Base-by-base conservation (phyloP, 2,888 invertebrate species). In the Habroteleia sp. region DNA sequence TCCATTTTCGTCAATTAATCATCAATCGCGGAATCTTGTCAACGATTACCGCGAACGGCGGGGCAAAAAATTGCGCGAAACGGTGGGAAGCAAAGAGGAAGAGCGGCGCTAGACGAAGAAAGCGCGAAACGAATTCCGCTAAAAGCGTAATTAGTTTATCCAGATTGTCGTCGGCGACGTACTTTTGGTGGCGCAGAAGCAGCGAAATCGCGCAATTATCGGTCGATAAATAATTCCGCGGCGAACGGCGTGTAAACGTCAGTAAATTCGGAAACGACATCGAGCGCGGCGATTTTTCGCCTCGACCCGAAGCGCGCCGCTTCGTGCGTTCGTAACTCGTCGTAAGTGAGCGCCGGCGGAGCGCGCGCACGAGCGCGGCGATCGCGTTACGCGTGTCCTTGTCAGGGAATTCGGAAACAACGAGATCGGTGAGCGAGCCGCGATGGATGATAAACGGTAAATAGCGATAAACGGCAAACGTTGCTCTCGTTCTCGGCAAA, bases 401-500 rank as follows among this genome's bases (percentile, higher is more conserved):
- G 77, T 75, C 75, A 76, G 76, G 56, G 71, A 66, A 77, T 78
- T 77, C 72, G 71, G 68, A 77, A 78, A 78, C 78, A 78, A 78
- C 78, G 74, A 76, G 63, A 74, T 71, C 74, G 41, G 56, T 46
- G 69, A 76, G 69, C 76, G 76, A 73, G 65, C 72, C 63, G 72
- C 73, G 69, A 76, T 66, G 76, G 74, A 79, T 77, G 76, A 77
- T 76, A 77, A 79, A 77, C 77, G 77, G 73, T 79, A 79, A 79
- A 79, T 79, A 76, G 78, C 74, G 74, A 77, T 79, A 77, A 79
- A 77, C 77, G 77, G 74, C 77, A 72, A 76, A 76, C 72, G 76
- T 76, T 74, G 69, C 75, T 77, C 77, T 76, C 77, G 78, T 78
- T 78, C 77, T 78, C 78, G 73, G 78, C 75, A 78, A 78, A 78